Conservation (phyloP, 2,888 invertebrate species). For the Macrosoma leucophasiata region DNA sequence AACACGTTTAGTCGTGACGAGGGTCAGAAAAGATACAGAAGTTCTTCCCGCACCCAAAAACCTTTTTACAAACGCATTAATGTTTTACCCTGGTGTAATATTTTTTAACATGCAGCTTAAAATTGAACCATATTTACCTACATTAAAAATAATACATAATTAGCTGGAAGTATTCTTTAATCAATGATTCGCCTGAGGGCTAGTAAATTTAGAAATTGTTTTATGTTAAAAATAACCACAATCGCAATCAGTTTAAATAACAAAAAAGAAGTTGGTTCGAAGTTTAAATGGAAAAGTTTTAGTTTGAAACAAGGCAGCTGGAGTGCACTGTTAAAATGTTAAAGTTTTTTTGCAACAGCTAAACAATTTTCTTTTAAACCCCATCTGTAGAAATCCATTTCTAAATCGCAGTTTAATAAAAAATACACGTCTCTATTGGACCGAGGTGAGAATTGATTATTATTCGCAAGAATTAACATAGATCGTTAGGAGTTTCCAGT, state of each 20-base stretch:
- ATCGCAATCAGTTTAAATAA: slow-evolving; percentile 8
- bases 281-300: slow-evolving; percentile 61
- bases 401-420: no score
- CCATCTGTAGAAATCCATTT: slow-evolving; percentile 14
- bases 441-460: no score
- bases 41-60: slow-evolving; percentile 40
- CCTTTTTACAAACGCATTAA: slow-evolving; percentile 51
- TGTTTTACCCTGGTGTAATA: slow-evolving; percentile 40
- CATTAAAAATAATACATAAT: not conserved
- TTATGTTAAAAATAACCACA: slow-evolving; percentile 1
- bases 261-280: slow-evolving; percentile 26
- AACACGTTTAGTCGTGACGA: slow-evolving; percentile 57
- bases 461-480: slow-evolving; percentile 33
- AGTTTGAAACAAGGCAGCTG: slow-evolving; percentile 45
- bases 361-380: slow-evolving; percentile 24
- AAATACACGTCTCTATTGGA: no score
- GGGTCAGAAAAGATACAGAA: slow-evolving; percentile 54
- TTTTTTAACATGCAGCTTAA: slow-evolving; percentile 36
- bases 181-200: slow-evolving; percentile 27
- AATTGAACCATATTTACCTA: not conserved
- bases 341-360: slow-evolving; percentile 34
- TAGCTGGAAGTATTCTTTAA: not conserved
- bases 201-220: slow-evolving; percentile 15
- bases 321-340: slow-evolving; percentile 49
- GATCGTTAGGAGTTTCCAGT: slow-evolving; percentile 52